Evolutionary conservation across 2,888 invertebrate species (phyloP).

Genomic region (Drosophila kanekoi): DNA sequence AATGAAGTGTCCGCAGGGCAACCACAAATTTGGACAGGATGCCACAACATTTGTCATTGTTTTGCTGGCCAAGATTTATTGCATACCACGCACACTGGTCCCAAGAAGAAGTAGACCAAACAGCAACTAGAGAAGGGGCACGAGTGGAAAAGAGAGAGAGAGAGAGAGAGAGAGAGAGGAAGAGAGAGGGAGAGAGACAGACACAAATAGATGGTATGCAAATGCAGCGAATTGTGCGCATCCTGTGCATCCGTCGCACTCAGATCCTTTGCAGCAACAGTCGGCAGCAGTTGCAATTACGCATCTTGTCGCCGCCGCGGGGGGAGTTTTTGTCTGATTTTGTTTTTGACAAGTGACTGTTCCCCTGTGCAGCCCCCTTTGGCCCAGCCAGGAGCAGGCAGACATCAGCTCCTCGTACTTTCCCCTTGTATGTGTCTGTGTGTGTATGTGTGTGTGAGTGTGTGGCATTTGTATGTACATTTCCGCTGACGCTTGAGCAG

Average conservation of each 20-base stretch:
- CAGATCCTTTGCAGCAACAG: conserved; percentile 39
- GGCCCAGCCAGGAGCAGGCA: conserved; percentile 9
- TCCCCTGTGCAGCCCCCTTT: conserved; percentile 31
- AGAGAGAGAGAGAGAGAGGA: background rate
- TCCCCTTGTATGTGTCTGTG: conserved; percentile 19
- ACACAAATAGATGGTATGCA: conserved; percentile 39
- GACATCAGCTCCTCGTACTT: conserved; percentile 23
- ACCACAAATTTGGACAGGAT: conserved; percentile 58
- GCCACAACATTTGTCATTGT: conserved; percentile 74
- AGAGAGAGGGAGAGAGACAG: background rate
- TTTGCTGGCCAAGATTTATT: conserved; percentile 77
- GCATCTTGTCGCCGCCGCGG: conserved; percentile 74
- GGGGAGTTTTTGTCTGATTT: conserved; percentile 75
- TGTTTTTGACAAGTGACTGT: conserved; percentile 80
- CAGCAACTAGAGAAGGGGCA: background rate
- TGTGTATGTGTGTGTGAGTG: conserved; percentile 42
- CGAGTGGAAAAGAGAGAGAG: background rate
- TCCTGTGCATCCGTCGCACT: conserved; percentile 59
- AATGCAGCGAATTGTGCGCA: conserved; percentile 66
- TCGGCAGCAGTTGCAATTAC: conserved; percentile 74
- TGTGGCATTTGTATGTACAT: conserved; percentile 73
- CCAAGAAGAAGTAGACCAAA: conserved; percentile 1
- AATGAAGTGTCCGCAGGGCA: conserved; percentile 73
- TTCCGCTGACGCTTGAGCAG: conserved; percentile 77
- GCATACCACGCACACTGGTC: conserved; percentile 51